These are phyloP conservation scores for Madoqua kirkii DNA, from an alignment of 2,113 vertebrate genomes.

Conservation along the genomic window DNA sequence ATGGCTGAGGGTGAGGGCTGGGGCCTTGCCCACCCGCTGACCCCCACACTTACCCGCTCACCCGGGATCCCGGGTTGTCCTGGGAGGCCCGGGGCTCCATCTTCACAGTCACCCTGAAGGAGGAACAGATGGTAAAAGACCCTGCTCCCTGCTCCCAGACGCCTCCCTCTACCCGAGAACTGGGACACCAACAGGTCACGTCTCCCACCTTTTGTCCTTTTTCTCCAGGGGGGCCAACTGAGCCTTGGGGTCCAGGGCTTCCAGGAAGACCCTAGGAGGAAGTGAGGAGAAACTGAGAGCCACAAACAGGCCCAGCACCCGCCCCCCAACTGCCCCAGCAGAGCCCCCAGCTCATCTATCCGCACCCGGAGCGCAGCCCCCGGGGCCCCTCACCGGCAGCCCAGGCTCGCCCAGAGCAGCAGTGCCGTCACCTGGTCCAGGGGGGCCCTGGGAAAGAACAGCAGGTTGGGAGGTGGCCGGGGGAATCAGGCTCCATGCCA, in stretches of 20 bases:
- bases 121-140: background rate
- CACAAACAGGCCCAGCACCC: background rate
- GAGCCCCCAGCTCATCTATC: background rate
- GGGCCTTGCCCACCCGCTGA: background rate
- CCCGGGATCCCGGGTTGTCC: conserved; percentile 90
- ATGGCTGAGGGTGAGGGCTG: background rate
- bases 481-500: background rate
- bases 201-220: conserved; percentile 92
- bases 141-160: background rate
- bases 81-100: conserved; percentile 84
- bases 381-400: conserved; percentile 83
- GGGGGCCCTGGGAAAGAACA: conserved; percentile 83
- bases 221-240: conserved; percentile 81
- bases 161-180: background rate
- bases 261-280: conserved; percentile 85
- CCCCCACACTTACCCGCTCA: conserved; percentile 85
- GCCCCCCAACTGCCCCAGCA: background rate
- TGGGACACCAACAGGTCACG: background rate
- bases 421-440: conserved; percentile 83
- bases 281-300: background rate
- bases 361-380: rapidly evolving
- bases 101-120: conserved; percentile 86
- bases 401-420: conserved; percentile 87
- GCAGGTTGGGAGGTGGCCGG: background rate
- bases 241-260: conserved; percentile 81